Evolutionary conservation across 2,888 invertebrate genomes (phyloP).

Genomic region (Lissonota sp.): DNA sequence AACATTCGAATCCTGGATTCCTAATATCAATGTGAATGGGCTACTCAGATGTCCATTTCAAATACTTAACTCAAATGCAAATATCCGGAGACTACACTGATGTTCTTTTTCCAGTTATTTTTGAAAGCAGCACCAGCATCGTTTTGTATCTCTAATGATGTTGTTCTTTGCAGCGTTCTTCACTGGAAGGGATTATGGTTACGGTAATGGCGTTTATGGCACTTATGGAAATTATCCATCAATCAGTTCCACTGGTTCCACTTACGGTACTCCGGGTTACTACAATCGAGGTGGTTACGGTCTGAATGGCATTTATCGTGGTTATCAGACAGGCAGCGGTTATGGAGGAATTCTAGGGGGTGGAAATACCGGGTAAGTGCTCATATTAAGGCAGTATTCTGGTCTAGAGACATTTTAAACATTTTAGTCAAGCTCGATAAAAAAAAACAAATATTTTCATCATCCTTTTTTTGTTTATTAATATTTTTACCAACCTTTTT

Average conservation of each 20-base stretch:
- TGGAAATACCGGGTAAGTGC: conserved; percentile 73
- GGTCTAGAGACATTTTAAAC: neutral
- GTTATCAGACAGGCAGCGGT: conserved; percentile 66
- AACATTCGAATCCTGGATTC: no score
- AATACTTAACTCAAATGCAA: neutral
- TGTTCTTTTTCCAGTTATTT: no score
- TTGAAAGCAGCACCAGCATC: no score
- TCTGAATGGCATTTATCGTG: conserved; percentile 68
- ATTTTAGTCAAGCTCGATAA: neutral
- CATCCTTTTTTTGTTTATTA: no score
- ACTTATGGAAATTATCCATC: conserved; percentile 70
- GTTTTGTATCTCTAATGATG: conserved; percentile 2
- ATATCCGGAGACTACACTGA: no score
- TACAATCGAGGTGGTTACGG: conserved; percentile 68
- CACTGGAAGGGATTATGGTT: conserved; percentile 73
- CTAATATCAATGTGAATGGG: neutral
- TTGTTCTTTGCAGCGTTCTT: conserved; percentile 71
- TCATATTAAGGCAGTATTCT: neutral
- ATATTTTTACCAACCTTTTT: no score
- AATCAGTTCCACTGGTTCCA: conserved; percentile 59
- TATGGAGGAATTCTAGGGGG: conserved; percentile 71
- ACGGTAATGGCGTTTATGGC: conserved; percentile 65
- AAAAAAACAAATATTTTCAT: neutral
- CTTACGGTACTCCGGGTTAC: conserved; percentile 66
- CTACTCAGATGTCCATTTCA: neutral